phyloP scores from a whole-genome alignment of 1,140 invertebrate genomes.

The Panulirus ornatus region DNA sequence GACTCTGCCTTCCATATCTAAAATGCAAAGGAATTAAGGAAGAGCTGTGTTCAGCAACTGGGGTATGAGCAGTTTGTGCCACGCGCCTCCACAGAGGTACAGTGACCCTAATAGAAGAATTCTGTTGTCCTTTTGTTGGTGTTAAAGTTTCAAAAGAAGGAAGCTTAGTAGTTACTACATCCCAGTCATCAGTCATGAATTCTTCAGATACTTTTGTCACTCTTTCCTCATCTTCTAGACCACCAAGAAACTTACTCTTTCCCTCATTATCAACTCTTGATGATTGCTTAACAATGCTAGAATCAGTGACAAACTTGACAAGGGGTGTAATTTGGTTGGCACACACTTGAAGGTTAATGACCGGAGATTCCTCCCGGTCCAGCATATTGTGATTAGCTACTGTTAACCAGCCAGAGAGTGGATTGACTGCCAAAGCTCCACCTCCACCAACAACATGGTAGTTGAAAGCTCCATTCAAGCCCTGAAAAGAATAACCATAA shows the following conservation, averaged over 20 bases:
- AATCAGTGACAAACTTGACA: background rate
- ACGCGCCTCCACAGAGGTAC: background rate
- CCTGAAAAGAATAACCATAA: constrained; percentile 79
- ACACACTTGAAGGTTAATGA: constrained; percentile 85
- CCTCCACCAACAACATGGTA: constrained; percentile 87
- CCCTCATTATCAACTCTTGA: background rate
- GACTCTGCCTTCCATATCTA: background rate
- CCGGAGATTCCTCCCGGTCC: constrained; percentile 86
- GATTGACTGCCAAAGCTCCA: constrained; percentile 89
- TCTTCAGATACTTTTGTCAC: background rate
- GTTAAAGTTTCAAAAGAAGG: background rate
- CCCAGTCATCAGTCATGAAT: background rate
- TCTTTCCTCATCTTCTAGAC: background rate
- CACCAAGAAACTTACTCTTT: background rate
- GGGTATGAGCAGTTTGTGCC: background rate
- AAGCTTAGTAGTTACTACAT: background rate
- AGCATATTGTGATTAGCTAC: constrained; percentile 87
- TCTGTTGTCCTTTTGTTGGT: background rate
- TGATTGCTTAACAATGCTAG: background rate
- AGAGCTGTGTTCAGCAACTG: background rate
- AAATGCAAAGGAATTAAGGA: background rate
- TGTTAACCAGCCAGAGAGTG: constrained; percentile 89
- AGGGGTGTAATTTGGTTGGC: constrained; percentile 85
- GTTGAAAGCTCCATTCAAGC: constrained; percentile 89
- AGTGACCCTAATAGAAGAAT: background rate